Evolutionary conservation across 1,140 invertebrate genomes (phyloP).

Genomic region (Caenorhabditis latens): DNA sequence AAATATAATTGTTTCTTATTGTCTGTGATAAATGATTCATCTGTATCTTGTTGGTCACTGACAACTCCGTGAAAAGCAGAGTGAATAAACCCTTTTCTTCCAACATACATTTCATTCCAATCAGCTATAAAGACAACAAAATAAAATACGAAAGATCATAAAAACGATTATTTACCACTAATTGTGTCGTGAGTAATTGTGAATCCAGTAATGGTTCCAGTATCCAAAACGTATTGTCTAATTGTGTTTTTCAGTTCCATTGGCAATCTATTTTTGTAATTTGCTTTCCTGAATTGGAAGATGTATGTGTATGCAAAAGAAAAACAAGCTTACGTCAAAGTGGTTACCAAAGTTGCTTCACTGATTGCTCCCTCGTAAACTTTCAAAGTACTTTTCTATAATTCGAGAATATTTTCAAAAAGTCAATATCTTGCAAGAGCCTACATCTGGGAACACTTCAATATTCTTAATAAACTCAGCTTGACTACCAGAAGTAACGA

Average conservation of each 20-base stretch:
- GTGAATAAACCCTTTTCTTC: conserved; percentile 25
- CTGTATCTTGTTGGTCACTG: conserved; percentile 16
- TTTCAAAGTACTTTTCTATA: conserved; percentile 2
- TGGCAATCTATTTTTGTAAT: conserved; percentile 1
- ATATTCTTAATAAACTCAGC: conserved; percentile 1
- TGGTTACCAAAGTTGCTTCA: conserved; percentile 4
- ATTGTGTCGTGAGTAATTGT: not conserved
- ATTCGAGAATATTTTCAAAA: not conserved
- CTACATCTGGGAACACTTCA: not conserved
- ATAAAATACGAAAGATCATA: not conserved
- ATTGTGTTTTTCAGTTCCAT: conserved; percentile 25
- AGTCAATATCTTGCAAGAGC: no score
- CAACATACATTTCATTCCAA: conserved; percentile 24
- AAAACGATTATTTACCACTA: not conserved
- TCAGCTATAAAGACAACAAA: not conserved
- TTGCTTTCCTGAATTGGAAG: not conserved
- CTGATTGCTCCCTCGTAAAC: conserved; percentile 4
- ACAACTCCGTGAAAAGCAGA: not conserved
- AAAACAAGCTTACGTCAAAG: not conserved
- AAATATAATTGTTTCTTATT: not conserved
- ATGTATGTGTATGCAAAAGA: no score
- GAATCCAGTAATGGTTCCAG: not conserved
- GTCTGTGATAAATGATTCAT: not conserved
- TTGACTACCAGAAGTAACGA: not conserved
- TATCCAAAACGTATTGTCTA: conserved; percentile 18